A percentile compares a stretch with the other conserved stretches of the same genome.
Evolutionary conservation across 2,888 invertebrate species (phyloP).

Genomic region (Dasypolia templi): DNA sequence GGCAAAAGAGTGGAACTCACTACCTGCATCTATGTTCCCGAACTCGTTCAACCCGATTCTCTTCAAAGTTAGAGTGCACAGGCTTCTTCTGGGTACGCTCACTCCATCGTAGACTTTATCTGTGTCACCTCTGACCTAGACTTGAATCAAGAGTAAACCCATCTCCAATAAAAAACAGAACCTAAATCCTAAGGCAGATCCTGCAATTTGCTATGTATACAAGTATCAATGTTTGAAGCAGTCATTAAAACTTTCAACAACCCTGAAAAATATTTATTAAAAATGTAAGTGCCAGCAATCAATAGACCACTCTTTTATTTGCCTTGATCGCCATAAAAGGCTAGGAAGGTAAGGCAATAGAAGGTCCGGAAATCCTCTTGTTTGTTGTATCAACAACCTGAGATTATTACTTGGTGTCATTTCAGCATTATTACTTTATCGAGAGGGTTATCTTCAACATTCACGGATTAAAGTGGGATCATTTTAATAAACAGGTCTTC

Average conservation of each 20-base stretch:
- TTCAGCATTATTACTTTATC: constrained; percentile 15
- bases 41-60: too few relatives aligned
- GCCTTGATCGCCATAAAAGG: constrained; percentile 32
- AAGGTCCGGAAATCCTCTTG: constrained; percentile 23
- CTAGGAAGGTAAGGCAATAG: constrained; percentile 1
- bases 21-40: too few relatives aligned
- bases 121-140: too few relatives aligned
- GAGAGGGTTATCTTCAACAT: not conserved
- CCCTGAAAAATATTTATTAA: not conserved
- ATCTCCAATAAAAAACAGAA: too few relatives aligned
- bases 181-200: too few relatives aligned
- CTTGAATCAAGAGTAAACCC: too few relatives aligned
- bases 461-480: not conserved
- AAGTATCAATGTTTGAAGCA: not conserved
- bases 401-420: not conserved
- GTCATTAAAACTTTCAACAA: not conserved
- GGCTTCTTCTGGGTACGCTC: too few relatives aligned
- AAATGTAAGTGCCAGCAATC: constrained; percentile 12
- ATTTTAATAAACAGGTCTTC: not conserved
- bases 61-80: too few relatives aligned
- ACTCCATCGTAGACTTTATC: too few relatives aligned
- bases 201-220: not conserved
- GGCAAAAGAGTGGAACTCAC: too few relatives aligned
- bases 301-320: constrained; percentile 41
- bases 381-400: constrained; percentile 18